Conservation (phyloP, 2,888 invertebrate genomes). For the Cerceris rybyensis region DNA sequence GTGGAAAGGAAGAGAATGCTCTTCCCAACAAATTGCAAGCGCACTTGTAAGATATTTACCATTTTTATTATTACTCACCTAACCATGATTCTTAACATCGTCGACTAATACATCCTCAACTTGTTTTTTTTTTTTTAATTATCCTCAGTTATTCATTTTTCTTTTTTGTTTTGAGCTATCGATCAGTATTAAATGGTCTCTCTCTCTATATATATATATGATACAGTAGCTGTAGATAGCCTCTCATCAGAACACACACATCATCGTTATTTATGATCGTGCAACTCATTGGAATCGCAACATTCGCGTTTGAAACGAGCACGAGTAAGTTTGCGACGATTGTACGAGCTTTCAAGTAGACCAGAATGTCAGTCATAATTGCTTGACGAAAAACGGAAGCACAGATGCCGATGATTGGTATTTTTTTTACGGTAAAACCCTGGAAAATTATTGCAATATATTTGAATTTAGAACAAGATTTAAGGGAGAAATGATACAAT, state of each 20-base stretch:
- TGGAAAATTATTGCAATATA: too few relatives aligned
- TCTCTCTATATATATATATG: conserved; percentile 61
- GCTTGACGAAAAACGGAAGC: too few relatives aligned
- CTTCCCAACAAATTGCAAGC: conserved; percentile 87
- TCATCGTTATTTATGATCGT: conserved; percentile 20
- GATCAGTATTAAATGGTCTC: conserved; percentile 36
- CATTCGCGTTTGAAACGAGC: too few relatives aligned
- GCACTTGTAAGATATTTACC: conserved; percentile 85
- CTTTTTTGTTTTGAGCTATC: conserved; percentile 39
- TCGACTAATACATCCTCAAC: conserved; percentile 26
- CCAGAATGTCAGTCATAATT: too few relatives aligned
- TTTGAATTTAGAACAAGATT: too few relatives aligned
- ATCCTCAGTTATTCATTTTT: conserved; percentile 10
- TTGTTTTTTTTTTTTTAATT: background rate
- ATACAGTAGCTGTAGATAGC: conserved; percentile 27
- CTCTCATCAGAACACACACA: background rate
- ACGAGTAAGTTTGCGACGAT: too few relatives aligned
- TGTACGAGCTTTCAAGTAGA: too few relatives aligned
- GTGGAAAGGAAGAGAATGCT: conserved; percentile 87
- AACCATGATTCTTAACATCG: conserved; percentile 51
- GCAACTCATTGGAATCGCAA: conserved; percentile 47
- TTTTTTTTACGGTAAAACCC: too few relatives aligned
- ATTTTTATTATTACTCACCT: conserved; percentile 77
- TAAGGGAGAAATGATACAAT: too few relatives aligned
- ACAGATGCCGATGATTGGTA: too few relatives aligned